Evolutionary conservation across 2,113 vertebrate species (phyloP).

Genomic region (Apus apus): DNA sequence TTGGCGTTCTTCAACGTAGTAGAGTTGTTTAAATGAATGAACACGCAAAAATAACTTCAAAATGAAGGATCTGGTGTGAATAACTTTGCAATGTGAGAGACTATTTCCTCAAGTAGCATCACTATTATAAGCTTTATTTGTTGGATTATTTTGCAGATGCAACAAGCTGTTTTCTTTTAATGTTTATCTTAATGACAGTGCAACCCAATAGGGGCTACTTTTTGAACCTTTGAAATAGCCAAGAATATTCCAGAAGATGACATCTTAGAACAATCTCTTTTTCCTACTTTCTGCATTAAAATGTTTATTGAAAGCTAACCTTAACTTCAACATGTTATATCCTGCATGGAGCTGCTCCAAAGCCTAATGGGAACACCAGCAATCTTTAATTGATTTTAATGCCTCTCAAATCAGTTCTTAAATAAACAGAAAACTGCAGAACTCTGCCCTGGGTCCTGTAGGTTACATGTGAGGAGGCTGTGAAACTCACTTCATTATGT

Average conservation of each 20-base stretch:
- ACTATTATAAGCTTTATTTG: slow-evolving; percentile 38
- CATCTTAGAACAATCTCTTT: background rate
- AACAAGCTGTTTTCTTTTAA: background rate
- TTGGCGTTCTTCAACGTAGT: background rate
- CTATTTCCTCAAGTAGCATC: slow-evolving; percentile 44
- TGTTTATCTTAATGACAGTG: background rate
- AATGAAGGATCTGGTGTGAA: slow-evolving; percentile 47
- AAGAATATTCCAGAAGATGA: background rate
- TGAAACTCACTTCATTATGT: background rate
- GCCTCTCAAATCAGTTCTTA: background rate
- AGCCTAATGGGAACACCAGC: background rate
- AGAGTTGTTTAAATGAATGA: slow-evolving; percentile 32
- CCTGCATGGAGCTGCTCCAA: background rate
- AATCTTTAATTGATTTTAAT: slow-evolving; percentile 46
- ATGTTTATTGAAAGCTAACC: background rate
- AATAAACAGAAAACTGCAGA: slow-evolving; percentile 28
- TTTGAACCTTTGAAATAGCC: background rate
- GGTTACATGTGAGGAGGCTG: background rate
- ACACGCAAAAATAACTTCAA: slow-evolving; percentile 29
- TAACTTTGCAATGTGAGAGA: slow-evolving; percentile 30
- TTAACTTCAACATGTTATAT: background rate
- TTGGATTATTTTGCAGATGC: slow-evolving; percentile 38
- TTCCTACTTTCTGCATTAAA: background rate
- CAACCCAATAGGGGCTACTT: background rate
- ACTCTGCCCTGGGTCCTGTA: background rate